Percentiles rank a stretch among this genome's conserved stretches.
These are phyloP conservation scores for Agonopterix alstromeriana DNA, from an alignment of 2,888 invertebrate genomes.

Conservation along the genomic window DNA sequence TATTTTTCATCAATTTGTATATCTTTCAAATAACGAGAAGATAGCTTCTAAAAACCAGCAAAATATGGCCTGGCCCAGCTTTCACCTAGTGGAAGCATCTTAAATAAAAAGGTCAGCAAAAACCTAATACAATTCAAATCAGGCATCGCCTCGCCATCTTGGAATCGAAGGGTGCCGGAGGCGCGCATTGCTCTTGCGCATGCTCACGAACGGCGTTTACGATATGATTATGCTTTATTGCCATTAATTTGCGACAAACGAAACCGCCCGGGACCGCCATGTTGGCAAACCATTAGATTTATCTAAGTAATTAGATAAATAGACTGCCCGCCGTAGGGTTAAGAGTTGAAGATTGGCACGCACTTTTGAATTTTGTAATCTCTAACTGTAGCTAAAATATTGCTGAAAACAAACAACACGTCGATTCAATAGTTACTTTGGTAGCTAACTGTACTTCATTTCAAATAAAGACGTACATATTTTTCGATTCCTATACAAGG, in stretches of 20 bases:
- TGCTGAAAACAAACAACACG: no score
- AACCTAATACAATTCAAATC: slow-evolving; percentile 33
- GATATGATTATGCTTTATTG: slow-evolving; percentile 71
- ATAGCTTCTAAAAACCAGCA: no score
- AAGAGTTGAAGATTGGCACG: slow-evolving; percentile 10
- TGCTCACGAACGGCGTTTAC: slow-evolving; percentile 45
- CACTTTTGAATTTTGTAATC: no score
- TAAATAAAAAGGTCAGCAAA: neutral
- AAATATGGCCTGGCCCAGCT: no score
- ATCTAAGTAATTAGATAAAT: slow-evolving; percentile 13
- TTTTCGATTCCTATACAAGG: no score
- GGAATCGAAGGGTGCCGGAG: slow-evolving; percentile 25
- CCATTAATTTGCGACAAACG: slow-evolving; percentile 71
- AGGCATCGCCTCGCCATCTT: slow-evolving; percentile 45
- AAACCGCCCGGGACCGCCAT: slow-evolving; percentile 61
- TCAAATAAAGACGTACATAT: no score
- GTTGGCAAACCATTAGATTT: slow-evolving; percentile 28
- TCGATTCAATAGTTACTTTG: no score
- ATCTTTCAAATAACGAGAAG: no score
- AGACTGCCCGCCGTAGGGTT: slow-evolving; percentile 9
- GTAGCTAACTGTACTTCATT: no score
- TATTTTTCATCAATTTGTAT: no score
- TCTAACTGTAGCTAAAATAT: no score
- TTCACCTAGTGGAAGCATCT: no score
- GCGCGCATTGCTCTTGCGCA: slow-evolving; percentile 20